Evolutionary conservation across 1,140 invertebrate species (phyloP).

Genomic region (Neodiprion lecontei): DNA sequence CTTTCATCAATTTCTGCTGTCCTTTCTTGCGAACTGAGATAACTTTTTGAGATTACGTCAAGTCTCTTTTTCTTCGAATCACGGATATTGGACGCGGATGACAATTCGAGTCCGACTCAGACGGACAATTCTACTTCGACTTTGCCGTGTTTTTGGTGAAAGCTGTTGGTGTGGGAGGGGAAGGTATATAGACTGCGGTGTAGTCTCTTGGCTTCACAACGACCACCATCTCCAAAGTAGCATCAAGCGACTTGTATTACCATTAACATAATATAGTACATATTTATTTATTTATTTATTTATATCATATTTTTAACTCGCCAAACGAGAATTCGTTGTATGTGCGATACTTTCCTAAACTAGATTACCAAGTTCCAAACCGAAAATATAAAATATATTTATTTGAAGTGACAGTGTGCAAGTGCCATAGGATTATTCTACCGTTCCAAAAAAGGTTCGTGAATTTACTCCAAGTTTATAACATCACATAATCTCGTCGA

Average conservation of each 20-base stretch:
- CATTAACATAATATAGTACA: not conserved
- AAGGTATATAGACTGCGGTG: slow-evolving; percentile 58
- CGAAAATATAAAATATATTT: too few species aligned
- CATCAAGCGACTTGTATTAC: not conserved
- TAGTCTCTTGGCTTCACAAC: slow-evolving; percentile 55
- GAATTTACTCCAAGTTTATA: not conserved
- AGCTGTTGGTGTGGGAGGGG: slow-evolving; percentile 39
- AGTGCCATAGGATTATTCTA: slow-evolving; percentile 52
- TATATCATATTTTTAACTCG: not conserved
- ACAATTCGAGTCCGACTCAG: not conserved
- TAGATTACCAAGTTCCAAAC: too few species aligned
- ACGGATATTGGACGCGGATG: not conserved
- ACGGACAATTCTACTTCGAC: not conserved
- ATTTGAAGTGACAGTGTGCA: slow-evolving; percentile 52
- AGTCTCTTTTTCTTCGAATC: too few species aligned
- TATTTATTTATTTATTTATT: slow-evolving; percentile 19
- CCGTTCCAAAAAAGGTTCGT: slow-evolving; percentile 13
- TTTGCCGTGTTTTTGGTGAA: slow-evolving; percentile 5
- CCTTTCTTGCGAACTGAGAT: too few species aligned
- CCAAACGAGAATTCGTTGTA: too few species aligned
- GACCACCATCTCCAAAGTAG: slow-evolving; percentile 41
- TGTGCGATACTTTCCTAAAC: too few species aligned
- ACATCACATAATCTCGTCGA: too few species aligned
- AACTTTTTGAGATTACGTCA: too few species aligned
- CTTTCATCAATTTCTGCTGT: too few species aligned